phyloP scores from a whole-genome alignment of 2,113 vertebrate genomes.

The Percopsis transmontana region DNA sequence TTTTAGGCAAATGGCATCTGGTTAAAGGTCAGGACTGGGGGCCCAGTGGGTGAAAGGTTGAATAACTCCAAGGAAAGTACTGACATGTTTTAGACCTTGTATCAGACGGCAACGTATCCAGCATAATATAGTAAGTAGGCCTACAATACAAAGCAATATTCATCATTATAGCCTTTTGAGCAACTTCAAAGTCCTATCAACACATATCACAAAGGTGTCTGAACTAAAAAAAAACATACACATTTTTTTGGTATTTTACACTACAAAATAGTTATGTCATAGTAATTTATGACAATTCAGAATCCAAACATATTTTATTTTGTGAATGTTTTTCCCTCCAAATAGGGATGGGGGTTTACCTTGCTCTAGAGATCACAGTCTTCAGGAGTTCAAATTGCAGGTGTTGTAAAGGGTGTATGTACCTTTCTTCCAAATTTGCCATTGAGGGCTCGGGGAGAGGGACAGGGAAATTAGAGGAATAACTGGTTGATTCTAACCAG shows the following conservation, averaged over 20 bases:
- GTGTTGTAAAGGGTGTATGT: slow-evolving; percentile 92
- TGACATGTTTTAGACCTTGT: slow-evolving; percentile 60
- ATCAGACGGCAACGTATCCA: background rate
- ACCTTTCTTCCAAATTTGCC: slow-evolving; percentile 96
- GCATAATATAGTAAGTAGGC: too few species aligned
- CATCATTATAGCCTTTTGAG: background rate
- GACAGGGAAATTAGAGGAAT: slow-evolving; percentile 96
- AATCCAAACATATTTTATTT: too few species aligned
- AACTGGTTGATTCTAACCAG: slow-evolving; percentile 99
- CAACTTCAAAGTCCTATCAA: background rate
- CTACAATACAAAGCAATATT: background rate
- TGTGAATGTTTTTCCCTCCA: too few species aligned
- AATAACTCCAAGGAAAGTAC: slow-evolving; percentile 85
- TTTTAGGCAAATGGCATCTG: slow-evolving; percentile 81
- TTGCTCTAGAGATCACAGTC: slow-evolving; percentile 51
- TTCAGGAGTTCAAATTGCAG: slow-evolving; percentile 84
- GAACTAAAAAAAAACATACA: too few species aligned
- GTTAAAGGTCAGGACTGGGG: slow-evolving; percentile 81
- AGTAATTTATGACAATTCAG: too few species aligned
- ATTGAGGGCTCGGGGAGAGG: slow-evolving; percentile 88
- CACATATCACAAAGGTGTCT: background rate
- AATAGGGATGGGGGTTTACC: slow-evolving; percentile 21
- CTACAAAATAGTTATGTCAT: too few species aligned
- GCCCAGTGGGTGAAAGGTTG: slow-evolving; percentile 84
- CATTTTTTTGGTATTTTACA: too few species aligned